Conservation (phyloP, 2,113 vertebrate species). For the Alectura lathami region DNA sequence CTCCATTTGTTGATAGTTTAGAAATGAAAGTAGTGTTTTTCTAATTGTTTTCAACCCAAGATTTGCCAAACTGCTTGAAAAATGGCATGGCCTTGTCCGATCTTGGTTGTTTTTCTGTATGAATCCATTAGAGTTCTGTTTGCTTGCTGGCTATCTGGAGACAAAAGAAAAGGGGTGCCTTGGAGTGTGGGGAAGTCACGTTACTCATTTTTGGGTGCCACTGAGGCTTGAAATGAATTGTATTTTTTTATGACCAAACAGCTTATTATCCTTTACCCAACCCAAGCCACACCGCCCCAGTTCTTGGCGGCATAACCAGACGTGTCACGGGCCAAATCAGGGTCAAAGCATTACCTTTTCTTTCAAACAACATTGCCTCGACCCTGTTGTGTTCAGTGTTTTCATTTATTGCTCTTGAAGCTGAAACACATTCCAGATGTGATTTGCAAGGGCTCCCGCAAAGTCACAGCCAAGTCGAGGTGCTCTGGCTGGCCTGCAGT, state of each 20-base stretch:
- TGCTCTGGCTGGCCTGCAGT: constrained; percentile 56
- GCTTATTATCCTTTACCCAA: constrained; percentile 15
- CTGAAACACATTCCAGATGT: constrained; percentile 77
- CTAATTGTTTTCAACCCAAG: not conserved
- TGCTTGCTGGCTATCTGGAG: not conserved
- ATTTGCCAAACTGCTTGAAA: not conserved
- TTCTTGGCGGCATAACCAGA: constrained; percentile 41
- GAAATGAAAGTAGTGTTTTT: not conserved
- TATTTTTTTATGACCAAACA: constrained; percentile 1
- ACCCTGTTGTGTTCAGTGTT: constrained; percentile 60
- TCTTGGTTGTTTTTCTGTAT: not conserved
- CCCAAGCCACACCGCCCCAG: constrained; percentile 1
- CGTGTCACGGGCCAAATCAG: constrained; percentile 30
- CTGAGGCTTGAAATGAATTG: not conserved
- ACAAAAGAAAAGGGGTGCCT: not conserved
- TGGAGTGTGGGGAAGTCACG: not conserved
- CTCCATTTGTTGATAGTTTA: not conserved
- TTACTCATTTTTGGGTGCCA: constrained; percentile 15
- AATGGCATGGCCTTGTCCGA: not conserved
- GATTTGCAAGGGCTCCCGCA: constrained; percentile 52
- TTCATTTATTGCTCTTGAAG: constrained; percentile 73
- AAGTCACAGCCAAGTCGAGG: constrained; percentile 71
- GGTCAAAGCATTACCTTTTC: constrained; percentile 52
- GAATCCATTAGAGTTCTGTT: not conserved
- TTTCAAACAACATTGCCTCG: not conserved